A percentile compares a stretch with the other conserved stretches of the same genome.
These are phyloP conservation scores for Monomorium pharaonis DNA, from an alignment of 1,140 invertebrate species.

Conservation along the genomic window DNA sequence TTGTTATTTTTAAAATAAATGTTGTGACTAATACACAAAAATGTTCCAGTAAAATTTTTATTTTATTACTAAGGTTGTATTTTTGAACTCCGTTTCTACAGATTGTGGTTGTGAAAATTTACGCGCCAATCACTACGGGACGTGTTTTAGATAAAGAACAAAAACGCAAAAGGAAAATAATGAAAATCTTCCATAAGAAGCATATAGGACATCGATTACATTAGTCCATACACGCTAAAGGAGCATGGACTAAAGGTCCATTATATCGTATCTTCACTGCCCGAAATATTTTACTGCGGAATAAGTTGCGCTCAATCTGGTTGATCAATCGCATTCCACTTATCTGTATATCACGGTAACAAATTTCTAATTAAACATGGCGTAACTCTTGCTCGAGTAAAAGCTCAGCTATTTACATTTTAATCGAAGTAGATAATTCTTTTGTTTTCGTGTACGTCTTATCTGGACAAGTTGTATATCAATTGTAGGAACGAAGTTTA, in stretches of 20 bases:
- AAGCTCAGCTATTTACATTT: background rate
- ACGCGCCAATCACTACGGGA: background rate
- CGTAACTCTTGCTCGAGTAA: background rate
- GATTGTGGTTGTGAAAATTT: background rate
- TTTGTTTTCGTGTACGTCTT: background rate
- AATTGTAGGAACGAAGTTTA: background rate
- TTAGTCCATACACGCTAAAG: background rate
- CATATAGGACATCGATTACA: background rate
- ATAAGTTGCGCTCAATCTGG: background rate
- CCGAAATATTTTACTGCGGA: background rate
- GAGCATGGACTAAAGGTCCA: background rate
- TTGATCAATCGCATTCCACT: background rate
- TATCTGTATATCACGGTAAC: background rate
- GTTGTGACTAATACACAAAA: background rate
- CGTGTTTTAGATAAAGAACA: background rate
- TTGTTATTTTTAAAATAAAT: background rate
- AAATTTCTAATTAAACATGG: background rate
- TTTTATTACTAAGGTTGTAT: background rate
- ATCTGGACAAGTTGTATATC: background rate
- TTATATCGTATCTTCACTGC: background rate
- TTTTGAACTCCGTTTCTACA: conserved; percentile 9
- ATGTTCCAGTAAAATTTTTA: background rate
- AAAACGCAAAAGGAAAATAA: background rate
- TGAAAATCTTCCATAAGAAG: background rate
- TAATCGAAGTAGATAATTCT: no score